Base-by-base conservation (phyloP, 1,140 invertebrate genomes). In the Colletes latitarsis region DNA sequence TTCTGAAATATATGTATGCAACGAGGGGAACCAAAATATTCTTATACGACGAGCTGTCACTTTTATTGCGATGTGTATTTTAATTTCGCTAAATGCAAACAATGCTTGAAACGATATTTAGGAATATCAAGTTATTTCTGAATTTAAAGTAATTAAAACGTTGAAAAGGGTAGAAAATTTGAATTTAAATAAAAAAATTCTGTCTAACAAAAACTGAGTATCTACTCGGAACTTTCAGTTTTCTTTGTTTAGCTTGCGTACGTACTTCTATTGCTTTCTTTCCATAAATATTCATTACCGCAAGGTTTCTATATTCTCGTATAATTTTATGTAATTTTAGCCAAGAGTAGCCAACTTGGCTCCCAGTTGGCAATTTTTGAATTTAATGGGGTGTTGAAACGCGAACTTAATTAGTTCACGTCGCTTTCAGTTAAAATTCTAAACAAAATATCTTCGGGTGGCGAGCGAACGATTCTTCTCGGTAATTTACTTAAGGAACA, bases 391-490 rank as follows among this genome's bases (percentile, higher is more conserved):
- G 70, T 58, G 68, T 71, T 60, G 67, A 41, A 71, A 69, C 68
- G 68, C 76, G 76, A 77, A 71, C 71, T 77, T 77, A 77, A 77
- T 77, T 77, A 77, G 30, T 57, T 39, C 4, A 43, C 19, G 55
- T 70, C 43, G 55, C 55, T 77, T 77, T 69, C 10, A 17, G 62
- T 39, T 66, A 17, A 43, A 19, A 43, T 46, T 58, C 39, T 14
- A 19, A 5, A n/a, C 0, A 49, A 19, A 4, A 3, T 9, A 62
- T 43, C 57, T 30, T 3, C 10, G n/a, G 30, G 55, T 30, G 67
- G 30, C 58, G 52, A 70, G 70, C 21, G 69, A 55, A 77, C 58
- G 60, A 77, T 57, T 19, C 55, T 19, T 52, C 67, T 41, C 17
- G 14, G 46, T 46, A 77, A 77, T 63, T 77, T 77, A 52, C 43